Evolutionary conservation across 2,113 vertebrate genomes (phyloP).

Genomic region (Mormyrus lacerda): DNA sequence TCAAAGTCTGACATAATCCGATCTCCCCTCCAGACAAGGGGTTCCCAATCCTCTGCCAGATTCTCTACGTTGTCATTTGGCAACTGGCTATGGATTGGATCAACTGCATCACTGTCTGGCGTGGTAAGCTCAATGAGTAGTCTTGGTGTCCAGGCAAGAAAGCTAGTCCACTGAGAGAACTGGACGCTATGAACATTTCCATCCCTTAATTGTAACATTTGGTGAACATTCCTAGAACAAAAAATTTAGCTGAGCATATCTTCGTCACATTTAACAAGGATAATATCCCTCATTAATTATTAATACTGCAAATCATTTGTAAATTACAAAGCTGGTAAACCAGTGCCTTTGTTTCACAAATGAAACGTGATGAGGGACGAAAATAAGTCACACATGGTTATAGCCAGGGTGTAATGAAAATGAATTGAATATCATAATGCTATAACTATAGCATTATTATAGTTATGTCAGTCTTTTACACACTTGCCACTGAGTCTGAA

Average conservation of each 20-base stretch:
- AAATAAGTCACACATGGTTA: background rate
- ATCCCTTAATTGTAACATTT: background rate
- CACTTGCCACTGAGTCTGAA: background rate
- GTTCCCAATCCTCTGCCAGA: too few relatives aligned
- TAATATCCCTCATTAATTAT: slow-evolving; percentile 20
- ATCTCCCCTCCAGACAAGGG: too few relatives aligned
- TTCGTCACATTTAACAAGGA: background rate
- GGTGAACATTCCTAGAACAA: too few relatives aligned
- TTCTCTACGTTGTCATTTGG: too few relatives aligned
- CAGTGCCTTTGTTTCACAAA: background rate
- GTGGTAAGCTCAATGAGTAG: too few relatives aligned
- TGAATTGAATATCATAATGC: background rate
- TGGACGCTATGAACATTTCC: background rate
- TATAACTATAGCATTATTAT: background rate
- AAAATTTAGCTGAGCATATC: background rate
- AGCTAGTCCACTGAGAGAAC: background rate
- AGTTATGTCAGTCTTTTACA: background rate
- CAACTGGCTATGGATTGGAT: too few relatives aligned
- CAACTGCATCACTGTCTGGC: too few relatives aligned
- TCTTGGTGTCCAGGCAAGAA: too few relatives aligned
- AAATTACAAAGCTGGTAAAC: background rate
- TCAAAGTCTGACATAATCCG: too few relatives aligned
- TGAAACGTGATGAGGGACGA: background rate
- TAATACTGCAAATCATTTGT: slow-evolving; percentile 15
- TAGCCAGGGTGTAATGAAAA: background rate